A percentile compares a stretch with the other conserved stretches of the same genome.
Evolutionary conservation across 2,888 invertebrate species (phyloP).

Genomic region (Lithophane socia): DNA sequence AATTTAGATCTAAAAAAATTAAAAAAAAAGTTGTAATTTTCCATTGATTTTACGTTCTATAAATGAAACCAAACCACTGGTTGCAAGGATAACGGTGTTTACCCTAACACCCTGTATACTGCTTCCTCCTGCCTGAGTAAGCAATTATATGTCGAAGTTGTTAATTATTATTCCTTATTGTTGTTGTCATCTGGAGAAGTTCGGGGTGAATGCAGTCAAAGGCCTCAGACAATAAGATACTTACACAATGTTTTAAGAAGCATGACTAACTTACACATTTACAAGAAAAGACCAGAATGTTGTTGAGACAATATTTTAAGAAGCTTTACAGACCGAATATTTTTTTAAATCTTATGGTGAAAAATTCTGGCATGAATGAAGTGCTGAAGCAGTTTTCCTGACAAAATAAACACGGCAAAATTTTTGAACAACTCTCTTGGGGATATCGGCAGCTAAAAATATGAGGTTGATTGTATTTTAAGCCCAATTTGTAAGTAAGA

Average conservation of each 20-base stretch:
- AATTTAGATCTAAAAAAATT: too few relatives aligned
- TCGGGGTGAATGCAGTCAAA: not conserved
- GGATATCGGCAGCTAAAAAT: not conserved
- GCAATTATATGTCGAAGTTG: not conserved
- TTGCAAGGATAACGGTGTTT: too few relatives aligned
- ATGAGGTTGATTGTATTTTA: not conserved
- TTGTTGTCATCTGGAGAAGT: not conserved
- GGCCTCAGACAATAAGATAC: not conserved
- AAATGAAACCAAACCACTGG: too few relatives aligned
- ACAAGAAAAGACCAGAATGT: too few relatives aligned
- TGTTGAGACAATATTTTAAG: too few relatives aligned
- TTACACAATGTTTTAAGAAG: not conserved
- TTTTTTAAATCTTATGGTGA: too few relatives aligned
- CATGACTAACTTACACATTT: too few relatives aligned
- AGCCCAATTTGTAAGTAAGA: too few relatives aligned
- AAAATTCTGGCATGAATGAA: not conserved
- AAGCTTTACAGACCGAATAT: too few relatives aligned
- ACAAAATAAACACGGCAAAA: not conserved
- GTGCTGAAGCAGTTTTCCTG: not conserved
- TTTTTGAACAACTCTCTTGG: not conserved
- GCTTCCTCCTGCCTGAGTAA: not conserved
- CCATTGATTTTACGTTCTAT: too few relatives aligned
- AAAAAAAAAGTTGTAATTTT: too few relatives aligned
- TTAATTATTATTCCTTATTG: not conserved
- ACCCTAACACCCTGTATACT: too few relatives aligned